These are phyloP conservation scores for Luffia ferchaultella DNA, from an alignment of 2,888 invertebrate genomes.

Conservation along the genomic window DNA sequence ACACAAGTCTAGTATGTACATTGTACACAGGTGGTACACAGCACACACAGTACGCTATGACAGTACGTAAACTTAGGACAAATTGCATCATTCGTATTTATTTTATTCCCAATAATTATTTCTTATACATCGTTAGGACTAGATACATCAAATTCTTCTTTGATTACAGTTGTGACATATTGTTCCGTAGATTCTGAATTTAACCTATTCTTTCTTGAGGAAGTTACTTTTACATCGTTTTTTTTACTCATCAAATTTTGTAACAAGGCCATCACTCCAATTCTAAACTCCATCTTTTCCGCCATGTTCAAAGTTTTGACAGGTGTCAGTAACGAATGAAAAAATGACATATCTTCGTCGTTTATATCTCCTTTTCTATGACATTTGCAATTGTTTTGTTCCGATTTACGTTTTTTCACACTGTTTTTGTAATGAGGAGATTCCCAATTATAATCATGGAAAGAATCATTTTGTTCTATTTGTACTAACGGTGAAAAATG, in stretches of 20 bases:
- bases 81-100: too few species aligned
- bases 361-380: not conserved
- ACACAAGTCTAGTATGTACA: too few species aligned
- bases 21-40: too few species aligned
- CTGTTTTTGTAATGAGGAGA: too few species aligned
- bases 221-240: not conserved
- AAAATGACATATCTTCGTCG: slow-evolving; percentile 2
- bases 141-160: not conserved
- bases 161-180: not conserved
- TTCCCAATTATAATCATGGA: not conserved
- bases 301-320: not conserved
- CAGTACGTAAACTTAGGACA: too few species aligned
- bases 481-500: not conserved
- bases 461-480: not conserved
- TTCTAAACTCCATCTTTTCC: slow-evolving; percentile 2
- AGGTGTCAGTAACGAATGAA: not conserved
- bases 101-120: too few species aligned
- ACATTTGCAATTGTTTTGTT: not conserved
- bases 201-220: not conserved
- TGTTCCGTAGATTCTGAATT: not conserved
- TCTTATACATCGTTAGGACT: not conserved
- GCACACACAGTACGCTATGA: too few species aligned
- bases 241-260: not conserved
- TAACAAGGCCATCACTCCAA: not conserved
- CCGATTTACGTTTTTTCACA: not conserved